Evolutionary conservation across 2,113 vertebrate species (phyloP).

Genomic region (Argyrosomus japonicus): DNA sequence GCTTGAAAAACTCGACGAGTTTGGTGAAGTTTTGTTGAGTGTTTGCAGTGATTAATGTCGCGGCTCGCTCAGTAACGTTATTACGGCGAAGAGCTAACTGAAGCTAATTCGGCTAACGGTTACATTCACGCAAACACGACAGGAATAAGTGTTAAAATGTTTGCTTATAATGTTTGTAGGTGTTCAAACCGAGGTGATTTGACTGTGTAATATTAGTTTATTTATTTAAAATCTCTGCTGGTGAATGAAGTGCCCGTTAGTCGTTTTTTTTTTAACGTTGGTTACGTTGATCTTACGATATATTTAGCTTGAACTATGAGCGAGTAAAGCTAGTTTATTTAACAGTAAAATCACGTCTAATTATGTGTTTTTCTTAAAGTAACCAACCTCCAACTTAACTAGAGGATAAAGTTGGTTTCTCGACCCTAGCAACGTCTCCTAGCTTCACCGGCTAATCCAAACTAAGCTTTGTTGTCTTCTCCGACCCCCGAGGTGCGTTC

Average conservation of each 20-base stretch:
- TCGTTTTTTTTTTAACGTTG: neutral
- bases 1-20: too few relatives aligned
- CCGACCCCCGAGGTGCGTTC: neutral
- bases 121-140: neutral
- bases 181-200: fast-evolving
- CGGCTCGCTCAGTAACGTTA: neutral
- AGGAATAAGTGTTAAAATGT: neutral
- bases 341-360: fast-evolving
- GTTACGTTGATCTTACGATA: neutral
- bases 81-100: slow-evolving; percentile 32
- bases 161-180: too few relatives aligned
- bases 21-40: neutral
- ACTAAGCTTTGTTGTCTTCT: slow-evolving; percentile 16
- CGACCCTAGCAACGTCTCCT: too few relatives aligned
- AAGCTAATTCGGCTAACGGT: slow-evolving; percentile 64
- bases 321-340: neutral
- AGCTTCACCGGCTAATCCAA: too few relatives aligned
- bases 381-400: neutral
- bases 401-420: slow-evolving; percentile 18
- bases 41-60: neutral
- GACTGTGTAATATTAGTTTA: fast-evolving
- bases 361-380: neutral
- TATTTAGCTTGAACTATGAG: neutral
- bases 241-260: neutral
- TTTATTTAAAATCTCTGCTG: neutral